Conservation (phyloP, 1,140 invertebrate genomes). For the Drusus annulatus region DNA sequence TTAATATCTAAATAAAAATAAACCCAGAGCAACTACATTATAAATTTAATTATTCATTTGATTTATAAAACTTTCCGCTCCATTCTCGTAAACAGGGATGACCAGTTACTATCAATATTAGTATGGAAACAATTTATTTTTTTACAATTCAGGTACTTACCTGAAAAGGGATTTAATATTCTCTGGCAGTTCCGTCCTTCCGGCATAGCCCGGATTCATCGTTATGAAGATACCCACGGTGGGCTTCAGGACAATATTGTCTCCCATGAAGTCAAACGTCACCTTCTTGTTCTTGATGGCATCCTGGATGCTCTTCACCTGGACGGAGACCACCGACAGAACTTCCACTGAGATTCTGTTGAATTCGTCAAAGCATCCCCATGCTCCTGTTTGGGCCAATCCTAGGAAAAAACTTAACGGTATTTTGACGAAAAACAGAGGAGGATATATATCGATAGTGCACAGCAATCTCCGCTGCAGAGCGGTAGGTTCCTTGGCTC, state of each 20-base stretch:
- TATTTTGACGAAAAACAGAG: too few species aligned
- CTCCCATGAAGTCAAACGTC: constrained; percentile 88
- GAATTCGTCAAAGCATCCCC: constrained; percentile 97
- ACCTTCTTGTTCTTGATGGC: constrained; percentile 87
- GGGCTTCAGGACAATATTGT: constrained; percentile 81
- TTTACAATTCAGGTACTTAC: constrained; percentile 65
- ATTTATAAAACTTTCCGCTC: too few species aligned
- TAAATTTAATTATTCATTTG: too few species aligned
- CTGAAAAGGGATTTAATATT: constrained; percentile 82
- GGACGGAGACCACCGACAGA: constrained; percentile 92
- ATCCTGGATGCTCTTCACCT: constrained; percentile 86
- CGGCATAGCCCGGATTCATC: constrained; percentile 94
- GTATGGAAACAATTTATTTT: too few species aligned
- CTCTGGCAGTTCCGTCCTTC: constrained; percentile 88
- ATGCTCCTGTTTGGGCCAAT: constrained; percentile 92
- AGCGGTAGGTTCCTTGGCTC: too few species aligned
- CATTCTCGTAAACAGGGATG: too few species aligned
- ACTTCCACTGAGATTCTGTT: constrained; percentile 95
- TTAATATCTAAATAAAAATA: too few species aligned
- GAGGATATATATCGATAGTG: too few species aligned
- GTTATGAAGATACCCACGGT: constrained; percentile 94
- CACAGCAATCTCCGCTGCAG: too few species aligned
- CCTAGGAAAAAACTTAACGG: constrained; percentile 66
- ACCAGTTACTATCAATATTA: too few species aligned
- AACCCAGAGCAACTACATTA: too few species aligned